Evolutionary conservation across 2,888 invertebrate genomes (phyloP), one percentile per base, ranked within the genome.

Genomic region (Drosophila maculinotata): DNA sequence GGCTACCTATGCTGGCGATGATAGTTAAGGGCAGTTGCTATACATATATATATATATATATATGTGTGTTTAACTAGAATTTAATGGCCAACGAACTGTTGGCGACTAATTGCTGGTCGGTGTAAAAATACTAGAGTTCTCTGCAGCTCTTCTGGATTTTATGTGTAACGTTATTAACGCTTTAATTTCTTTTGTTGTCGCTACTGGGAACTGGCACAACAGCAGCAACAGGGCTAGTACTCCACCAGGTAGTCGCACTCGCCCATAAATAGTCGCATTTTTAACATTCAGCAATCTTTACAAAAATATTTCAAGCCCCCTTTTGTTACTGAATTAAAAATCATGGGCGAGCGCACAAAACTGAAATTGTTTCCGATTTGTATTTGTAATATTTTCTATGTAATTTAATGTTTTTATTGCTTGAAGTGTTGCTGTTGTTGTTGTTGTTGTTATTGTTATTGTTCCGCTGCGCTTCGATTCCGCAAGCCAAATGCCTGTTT

Each of bases 71-170:
- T 48, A 28, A 28, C 10, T 6, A 7, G 8, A 14, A 26, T 35
- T 58, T 64, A 51, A 71, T 72, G 69, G 73, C 49, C 67, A 74
- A 70, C 62, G 62, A 74, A 62, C 74, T 63, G 65, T 39, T 52
- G 62, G 9, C 62, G 52, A 52, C 65, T 73, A 73, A 73, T 73
- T 73, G 72, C 65, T 51, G 69, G 41, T 57, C 42, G 39, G 33
- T 25, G 30, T n/a, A n/a, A n/a, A n/a, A 20, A 20, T 51, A 31
- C 53, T 25, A 51, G 33, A 38, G 38, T 31, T 57, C 9, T 44
- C 42, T 23, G 36, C 17, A 54, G 36, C 9, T 44, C 42, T 23
- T 36, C 17, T 59, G 36, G 26, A 67, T 56, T 44, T 17, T 23
- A n/a, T n/a, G 54, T 69, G 54, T 70, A 70, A 67, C 49, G 45